Evolutionary conservation across 2,797 vertebrate species (phyloP).

Genomic region (Cyclopterus lumpus): DNA sequence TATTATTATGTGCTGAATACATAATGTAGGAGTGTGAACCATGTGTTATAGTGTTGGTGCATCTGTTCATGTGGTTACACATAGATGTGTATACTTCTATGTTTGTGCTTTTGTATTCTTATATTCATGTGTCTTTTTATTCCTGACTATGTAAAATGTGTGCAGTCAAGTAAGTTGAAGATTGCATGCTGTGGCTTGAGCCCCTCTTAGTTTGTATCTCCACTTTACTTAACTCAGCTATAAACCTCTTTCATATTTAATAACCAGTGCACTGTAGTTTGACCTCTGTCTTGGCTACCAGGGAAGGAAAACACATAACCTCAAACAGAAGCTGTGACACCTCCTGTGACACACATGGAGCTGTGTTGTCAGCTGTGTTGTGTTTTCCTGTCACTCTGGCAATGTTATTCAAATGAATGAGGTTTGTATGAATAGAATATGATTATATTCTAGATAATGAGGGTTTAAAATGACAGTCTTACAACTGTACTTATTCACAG

Average conservation of each 20-base stretch:
- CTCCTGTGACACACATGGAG: background rate
- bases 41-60: constrained; percentile 3
- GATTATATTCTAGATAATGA: constrained; percentile 56
- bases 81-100: background rate
- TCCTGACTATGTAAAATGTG: constrained; percentile 26
- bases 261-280: constrained; percentile 33
- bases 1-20: constrained; percentile 18
- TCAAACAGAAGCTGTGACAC: constrained; percentile 29
- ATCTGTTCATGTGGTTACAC: background rate
- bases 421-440: constrained; percentile 49
- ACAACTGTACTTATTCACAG: constrained; percentile 44
- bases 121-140: constrained; percentile 15
- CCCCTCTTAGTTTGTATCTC: constrained; percentile 8
- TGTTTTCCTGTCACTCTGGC: constrained; percentile 36
- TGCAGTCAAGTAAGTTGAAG: constrained; percentile 59
- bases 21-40: constrained; percentile 13
- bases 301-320: constrained; percentile 17
- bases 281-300: constrained; percentile 30
- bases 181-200: constrained; percentile 50
- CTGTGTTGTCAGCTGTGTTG: background rate
- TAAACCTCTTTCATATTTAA: constrained; percentile 63
- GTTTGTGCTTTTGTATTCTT: constrained; percentile 10
- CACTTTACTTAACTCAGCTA: constrained; percentile 34
- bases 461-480: constrained; percentile 38
- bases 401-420: constrained; percentile 27